Evolutionary conservation across 2,888 invertebrate genomes (phyloP).

Genomic region (Leptopilina syphax): DNA sequence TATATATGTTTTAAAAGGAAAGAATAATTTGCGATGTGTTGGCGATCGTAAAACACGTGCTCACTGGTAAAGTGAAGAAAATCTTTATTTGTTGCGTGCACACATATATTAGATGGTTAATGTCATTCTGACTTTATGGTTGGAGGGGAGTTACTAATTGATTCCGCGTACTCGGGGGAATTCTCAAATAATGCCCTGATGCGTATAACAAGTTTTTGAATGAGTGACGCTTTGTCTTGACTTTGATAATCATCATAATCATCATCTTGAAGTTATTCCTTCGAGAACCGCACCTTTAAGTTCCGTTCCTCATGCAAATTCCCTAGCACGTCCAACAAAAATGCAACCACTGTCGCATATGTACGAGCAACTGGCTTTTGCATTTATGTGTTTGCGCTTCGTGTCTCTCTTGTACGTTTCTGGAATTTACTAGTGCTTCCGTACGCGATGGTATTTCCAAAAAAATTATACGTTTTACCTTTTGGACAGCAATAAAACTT

Average conservation of each 20-base stretch:
- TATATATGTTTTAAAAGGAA: too few relatives aligned
- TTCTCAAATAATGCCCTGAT: neutral
- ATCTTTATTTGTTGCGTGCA: conserved; percentile 21
- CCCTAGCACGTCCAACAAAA: conserved; percentile 36
- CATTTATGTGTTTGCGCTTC: conserved; percentile 34
- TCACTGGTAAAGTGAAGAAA: neutral
- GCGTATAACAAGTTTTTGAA: neutral
- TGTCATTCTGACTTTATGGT: neutral
- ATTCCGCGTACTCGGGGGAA: conserved; percentile 18
- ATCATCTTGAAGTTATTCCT: conserved; percentile 5
- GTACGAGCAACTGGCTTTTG: neutral
- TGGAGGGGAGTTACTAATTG: conserved; percentile 23
- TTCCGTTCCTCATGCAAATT: conserved; percentile 31
- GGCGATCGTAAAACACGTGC: conserved; percentile 12
- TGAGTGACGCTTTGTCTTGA: conserved; percentile 19
- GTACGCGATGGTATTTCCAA: conserved; percentile 13
- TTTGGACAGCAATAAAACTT: too few relatives aligned
- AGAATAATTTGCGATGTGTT: too few relatives aligned
- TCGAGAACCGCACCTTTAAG: conserved; percentile 34
- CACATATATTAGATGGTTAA: neutral
- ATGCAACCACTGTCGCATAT: conserved; percentile 36
- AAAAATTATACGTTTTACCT: neutral
- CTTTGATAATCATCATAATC: conserved; percentile 9
- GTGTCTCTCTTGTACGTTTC: conserved; percentile 19
- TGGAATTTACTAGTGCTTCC: conserved; percentile 17